These are phyloP conservation scores for Craseonycteris thonglongyai DNA, from an alignment of 2,113 vertebrate species.

Conservation along the genomic window DNA sequence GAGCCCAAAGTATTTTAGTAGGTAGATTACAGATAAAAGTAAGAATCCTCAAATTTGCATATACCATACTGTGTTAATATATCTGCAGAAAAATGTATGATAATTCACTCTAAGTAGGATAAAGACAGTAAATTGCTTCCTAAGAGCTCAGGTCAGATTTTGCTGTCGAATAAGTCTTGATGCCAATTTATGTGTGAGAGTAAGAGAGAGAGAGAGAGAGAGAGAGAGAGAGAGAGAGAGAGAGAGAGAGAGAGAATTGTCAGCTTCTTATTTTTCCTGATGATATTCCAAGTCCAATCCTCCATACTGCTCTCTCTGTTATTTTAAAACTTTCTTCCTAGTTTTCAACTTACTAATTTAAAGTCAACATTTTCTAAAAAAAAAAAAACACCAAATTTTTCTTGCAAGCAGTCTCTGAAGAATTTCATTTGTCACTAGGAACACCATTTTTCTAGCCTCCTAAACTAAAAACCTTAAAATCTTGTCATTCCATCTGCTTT, in stretches of 20 bases:
- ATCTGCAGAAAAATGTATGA: background rate
- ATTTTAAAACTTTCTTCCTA: background rate
- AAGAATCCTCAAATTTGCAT: background rate
- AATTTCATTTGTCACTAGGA: background rate
- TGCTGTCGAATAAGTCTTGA: background rate
- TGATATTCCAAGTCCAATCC: background rate
- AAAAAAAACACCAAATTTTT: background rate
- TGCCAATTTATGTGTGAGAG: background rate
- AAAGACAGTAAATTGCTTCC: background rate
- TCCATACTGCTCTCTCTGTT: background rate
- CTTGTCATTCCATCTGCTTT: background rate
- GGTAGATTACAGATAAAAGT: background rate
- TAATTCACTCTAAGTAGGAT: background rate
- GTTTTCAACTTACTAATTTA: conserved; percentile 2
- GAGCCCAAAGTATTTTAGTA: background rate
- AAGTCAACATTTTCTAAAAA: background rate
- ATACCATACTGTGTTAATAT: background rate
- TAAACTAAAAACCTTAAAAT: conserved; percentile 9
- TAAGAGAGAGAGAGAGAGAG: background rate
- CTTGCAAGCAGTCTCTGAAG: background rate
- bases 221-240: background rate
- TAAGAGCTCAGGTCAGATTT: conserved; percentile 14
- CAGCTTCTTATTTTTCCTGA: background rate
- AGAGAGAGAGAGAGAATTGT: background rate
- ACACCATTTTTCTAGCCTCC: background rate